phyloP scores from a whole-genome alignment of 2,797 vertebrate genomes.

The Scyliorhinus canicula region DNA sequence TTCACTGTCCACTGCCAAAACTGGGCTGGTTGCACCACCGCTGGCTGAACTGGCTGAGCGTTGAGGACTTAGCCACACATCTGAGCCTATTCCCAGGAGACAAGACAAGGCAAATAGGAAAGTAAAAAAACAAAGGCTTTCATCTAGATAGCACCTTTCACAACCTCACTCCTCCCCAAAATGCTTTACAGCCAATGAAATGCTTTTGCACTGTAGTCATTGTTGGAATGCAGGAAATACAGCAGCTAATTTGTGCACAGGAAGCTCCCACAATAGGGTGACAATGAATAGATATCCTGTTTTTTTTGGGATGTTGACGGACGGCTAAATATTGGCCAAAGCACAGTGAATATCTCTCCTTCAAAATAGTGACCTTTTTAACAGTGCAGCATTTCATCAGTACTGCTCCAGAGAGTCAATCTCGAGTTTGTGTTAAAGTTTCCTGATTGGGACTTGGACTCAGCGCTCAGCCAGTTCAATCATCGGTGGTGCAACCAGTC shows the following conservation, averaged over 20 bases:
- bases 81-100: not conserved
- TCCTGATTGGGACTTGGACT: not conserved
- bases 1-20: not conserved
- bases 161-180: not conserved
- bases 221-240: not conserved
- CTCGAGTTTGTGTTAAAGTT: not conserved
- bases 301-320: not conserved
- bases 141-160: not conserved
- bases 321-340: not conserved
- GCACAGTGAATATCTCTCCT: not conserved
- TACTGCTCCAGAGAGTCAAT: not conserved
- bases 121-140: not conserved
- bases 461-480: too few species aligned
- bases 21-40: not conserved
- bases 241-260: not conserved
- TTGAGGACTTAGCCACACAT: not conserved
- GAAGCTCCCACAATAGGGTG: not conserved
- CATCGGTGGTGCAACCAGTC: too few species aligned
- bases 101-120: not conserved
- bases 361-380: not conserved
- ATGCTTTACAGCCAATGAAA: not conserved
- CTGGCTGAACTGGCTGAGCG: not conserved
- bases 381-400: not conserved
- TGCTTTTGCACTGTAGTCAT: not conserved
- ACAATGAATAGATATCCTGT: not conserved